Conservation (phyloP, 1,140 invertebrate species). For the Microplitis mediator region DNA sequence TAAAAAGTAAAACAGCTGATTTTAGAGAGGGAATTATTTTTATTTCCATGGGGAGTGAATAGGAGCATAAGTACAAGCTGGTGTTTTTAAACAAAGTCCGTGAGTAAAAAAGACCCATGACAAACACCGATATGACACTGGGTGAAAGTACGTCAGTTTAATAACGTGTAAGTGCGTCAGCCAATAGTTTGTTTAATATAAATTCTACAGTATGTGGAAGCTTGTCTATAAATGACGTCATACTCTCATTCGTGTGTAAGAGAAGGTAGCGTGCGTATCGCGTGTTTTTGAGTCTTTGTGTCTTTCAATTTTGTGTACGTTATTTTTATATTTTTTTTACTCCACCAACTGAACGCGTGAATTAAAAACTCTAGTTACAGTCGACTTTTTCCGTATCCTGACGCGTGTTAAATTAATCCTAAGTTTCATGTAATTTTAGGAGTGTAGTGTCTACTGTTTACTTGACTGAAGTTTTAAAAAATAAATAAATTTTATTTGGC, state of each 20-base stretch:
- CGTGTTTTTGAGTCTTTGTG: neutral
- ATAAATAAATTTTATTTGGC: neutral
- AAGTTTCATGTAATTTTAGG: no score
- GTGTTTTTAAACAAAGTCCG: no score
- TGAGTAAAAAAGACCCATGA: no score
- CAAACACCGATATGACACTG: neutral
- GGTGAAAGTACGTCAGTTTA: neutral
- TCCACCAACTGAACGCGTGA: neutral
- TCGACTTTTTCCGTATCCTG: no score
- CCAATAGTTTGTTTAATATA: constrained; percentile 1
- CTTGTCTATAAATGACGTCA: constrained; percentile 10
- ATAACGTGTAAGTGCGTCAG: neutral
- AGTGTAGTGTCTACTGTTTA: no score
- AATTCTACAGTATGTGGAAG: neutral
- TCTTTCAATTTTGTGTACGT: neutral
- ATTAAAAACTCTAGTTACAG: neutral
- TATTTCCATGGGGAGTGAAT: no score
- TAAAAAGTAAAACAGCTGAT: no score
- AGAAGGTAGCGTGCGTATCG: constrained; percentile 14
- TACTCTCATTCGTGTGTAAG: constrained; percentile 8
- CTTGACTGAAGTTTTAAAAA: no score
- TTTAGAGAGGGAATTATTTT: no score
- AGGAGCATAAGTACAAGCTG: no score
- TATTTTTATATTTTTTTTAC: neutral
- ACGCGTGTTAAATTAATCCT: no score